These are phyloP conservation scores for Mythimna albipuncta DNA, from an alignment of 2,888 invertebrate genomes.

Conservation along the genomic window DNA sequence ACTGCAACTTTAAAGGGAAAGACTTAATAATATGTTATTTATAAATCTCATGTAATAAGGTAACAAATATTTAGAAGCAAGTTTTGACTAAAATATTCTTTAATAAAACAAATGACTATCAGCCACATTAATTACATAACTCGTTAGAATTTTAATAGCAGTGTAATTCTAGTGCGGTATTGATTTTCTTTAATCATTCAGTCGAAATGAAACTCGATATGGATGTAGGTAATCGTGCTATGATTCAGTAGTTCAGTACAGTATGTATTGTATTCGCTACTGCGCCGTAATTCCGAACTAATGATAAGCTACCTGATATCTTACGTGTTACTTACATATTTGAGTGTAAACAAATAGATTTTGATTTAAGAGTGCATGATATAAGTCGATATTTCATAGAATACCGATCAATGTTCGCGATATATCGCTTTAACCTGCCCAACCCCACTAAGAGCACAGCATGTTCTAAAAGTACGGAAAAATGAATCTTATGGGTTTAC, in stretches of 20 bases:
- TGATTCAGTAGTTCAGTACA: conserved; percentile 14
- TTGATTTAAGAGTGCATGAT: too few relatives aligned
- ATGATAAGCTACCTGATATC: conserved; percentile 14
- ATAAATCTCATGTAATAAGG: too few relatives aligned
- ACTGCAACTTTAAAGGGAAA: too few relatives aligned
- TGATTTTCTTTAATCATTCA: conserved; percentile 26
- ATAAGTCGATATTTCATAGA: too few relatives aligned
- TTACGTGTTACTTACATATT: not conserved
- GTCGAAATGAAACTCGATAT: conserved; percentile 18
- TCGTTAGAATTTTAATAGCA: conserved; percentile 5
- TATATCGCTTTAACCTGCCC: too few relatives aligned
- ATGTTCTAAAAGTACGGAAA: too few relatives aligned
- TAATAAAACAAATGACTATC: not conserved
- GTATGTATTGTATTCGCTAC: conserved; percentile 13
- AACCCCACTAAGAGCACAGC: too few relatives aligned
- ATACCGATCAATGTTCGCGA: too few relatives aligned
- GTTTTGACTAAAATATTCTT: too few relatives aligned
- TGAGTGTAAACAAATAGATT: not conserved
- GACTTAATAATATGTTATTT: too few relatives aligned
- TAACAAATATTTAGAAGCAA: too few relatives aligned
- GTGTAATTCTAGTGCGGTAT: conserved; percentile 11
- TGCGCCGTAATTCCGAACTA: conserved; percentile 1
- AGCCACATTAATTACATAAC: not conserved
- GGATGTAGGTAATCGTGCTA: conserved; percentile 16
- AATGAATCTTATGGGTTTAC: too few relatives aligned